Evolutionary conservation across 2,888 invertebrate species (phyloP).

Genomic region (Galerucella calmariensis): DNA sequence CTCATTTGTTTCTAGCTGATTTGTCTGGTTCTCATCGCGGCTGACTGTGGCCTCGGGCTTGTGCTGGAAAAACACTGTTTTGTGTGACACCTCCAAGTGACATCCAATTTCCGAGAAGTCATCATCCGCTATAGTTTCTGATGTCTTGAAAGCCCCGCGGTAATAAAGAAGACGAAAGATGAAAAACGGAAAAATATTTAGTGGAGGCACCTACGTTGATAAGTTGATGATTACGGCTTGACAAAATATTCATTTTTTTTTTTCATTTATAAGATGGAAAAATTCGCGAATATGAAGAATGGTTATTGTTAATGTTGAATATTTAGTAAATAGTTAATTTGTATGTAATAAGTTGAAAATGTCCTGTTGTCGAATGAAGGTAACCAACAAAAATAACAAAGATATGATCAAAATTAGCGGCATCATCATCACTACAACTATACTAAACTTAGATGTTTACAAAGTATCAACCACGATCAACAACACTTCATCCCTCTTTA

Average conservation of each 20-base stretch:
- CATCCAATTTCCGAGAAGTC: constrained; percentile 67
- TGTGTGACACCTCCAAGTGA: constrained; percentile 66
- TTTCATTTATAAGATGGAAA: not conserved
- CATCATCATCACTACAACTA: not conserved
- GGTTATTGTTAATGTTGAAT: no score
- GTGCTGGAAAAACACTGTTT: constrained; percentile 62
- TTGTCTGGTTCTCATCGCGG: constrained; percentile 61
- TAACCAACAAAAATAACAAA: not conserved
- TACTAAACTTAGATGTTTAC: not conserved
- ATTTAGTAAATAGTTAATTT: no score
- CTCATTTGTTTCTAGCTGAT: constrained; percentile 65
- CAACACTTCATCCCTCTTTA: not conserved
- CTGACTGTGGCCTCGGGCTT: constrained; percentile 55
- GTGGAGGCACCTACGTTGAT: constrained; percentile 14
- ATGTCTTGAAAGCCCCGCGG: constrained; percentile 35
- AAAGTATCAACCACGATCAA: constrained; percentile 8
- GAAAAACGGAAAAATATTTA: constrained; percentile 1
- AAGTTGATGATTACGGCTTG: constrained; percentile 13
- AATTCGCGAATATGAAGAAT: no score
- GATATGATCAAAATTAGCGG: no score
- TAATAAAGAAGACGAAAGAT: constrained; percentile 13
- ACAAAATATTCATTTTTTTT: not conserved
- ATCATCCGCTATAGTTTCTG: constrained; percentile 51
- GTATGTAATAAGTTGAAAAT: no score
- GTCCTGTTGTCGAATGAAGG: no score